Evolutionary conservation across 2,113 vertebrate species (phyloP).

Genomic region (Lates calcarifer): DNA sequence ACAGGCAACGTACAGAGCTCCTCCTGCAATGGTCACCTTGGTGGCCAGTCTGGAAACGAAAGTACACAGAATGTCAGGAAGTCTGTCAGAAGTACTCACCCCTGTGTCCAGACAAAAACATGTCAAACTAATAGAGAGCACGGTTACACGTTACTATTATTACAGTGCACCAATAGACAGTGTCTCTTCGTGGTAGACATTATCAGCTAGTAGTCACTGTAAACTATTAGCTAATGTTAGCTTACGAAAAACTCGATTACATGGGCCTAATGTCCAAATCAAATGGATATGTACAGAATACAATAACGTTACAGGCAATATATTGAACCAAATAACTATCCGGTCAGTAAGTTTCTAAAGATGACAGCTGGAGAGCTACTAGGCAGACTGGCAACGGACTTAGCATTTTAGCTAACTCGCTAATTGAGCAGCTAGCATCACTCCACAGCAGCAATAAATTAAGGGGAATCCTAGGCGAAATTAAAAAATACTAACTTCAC

Average conservation of each 20-base stretch:
- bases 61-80: not conserved
- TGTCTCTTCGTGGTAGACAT: not conserved
- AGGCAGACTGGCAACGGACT: not conserved
- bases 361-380: not conserved
- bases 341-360: not conserved
- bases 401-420: constrained; percentile 41
- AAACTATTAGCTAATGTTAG: not conserved
- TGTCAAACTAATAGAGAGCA: not conserved
- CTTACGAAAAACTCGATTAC: not conserved
- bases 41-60: constrained; percentile 86
- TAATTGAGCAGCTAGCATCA: constrained; percentile 34
- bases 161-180: not conserved
- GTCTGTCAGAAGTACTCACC: not conserved
- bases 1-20: constrained; percentile 88
- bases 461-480: not conserved
- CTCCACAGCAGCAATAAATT: not conserved
- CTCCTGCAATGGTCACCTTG: constrained; percentile 92
- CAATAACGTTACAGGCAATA: not conserved
- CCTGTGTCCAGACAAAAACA: not conserved
- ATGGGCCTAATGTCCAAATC: not conserved
- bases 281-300: not conserved
- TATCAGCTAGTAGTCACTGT: not conserved
- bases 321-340: not conserved
- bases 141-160: too few relatives aligned
- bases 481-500: constrained; percentile 82